Evolutionary conservation across 1,140 invertebrate genomes (phyloP).

Genomic region (Drosophila pseudoananassae): DNA sequence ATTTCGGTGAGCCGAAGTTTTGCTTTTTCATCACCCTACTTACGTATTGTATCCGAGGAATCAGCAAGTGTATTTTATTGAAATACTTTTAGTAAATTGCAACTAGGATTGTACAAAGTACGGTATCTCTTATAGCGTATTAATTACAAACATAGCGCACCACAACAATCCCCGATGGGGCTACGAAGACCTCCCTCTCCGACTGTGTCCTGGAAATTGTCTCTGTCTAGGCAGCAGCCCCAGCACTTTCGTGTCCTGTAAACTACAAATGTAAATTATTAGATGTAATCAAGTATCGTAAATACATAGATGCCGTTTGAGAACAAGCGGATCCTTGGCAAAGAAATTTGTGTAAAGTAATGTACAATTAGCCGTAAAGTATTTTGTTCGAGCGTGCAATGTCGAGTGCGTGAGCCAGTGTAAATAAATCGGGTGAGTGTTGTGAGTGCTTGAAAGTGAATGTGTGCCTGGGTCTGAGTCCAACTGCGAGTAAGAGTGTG

Average conservation of each 20-base stretch:
- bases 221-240: constrained; percentile 56
- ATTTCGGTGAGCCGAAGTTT: constrained; percentile 55
- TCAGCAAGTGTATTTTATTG: constrained; percentile 14
- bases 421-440: constrained; percentile 23
- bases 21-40: constrained; percentile 25
- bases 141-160: constrained; percentile 27
- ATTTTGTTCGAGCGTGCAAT: constrained; percentile 22
- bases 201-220: constrained; percentile 9
- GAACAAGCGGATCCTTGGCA: constrained; percentile 29
- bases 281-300: constrained; percentile 54
- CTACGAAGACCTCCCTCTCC: constrained; percentile 10
- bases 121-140: constrained; percentile 39
- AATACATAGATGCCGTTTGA: constrained; percentile 37
- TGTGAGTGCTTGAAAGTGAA: constrained; percentile 24
- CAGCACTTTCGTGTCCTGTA: constrained; percentile 66
- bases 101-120: constrained; percentile 53
- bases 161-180: constrained; percentile 18
- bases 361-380: constrained; percentile 69
- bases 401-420: constrained; percentile 4
- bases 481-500: constrained; percentile 19
- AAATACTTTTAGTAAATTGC: constrained; percentile 18
- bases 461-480: constrained; percentile 6
- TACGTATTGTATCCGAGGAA: constrained; percentile 22
- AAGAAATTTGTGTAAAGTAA: constrained; percentile 63
- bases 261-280: constrained; percentile 68